Percentiles rank a stretch among this genome's conserved stretches.
Evolutionary conservation across 1,140 invertebrate species (phyloP).

Genomic region (Lerema accius): DNA sequence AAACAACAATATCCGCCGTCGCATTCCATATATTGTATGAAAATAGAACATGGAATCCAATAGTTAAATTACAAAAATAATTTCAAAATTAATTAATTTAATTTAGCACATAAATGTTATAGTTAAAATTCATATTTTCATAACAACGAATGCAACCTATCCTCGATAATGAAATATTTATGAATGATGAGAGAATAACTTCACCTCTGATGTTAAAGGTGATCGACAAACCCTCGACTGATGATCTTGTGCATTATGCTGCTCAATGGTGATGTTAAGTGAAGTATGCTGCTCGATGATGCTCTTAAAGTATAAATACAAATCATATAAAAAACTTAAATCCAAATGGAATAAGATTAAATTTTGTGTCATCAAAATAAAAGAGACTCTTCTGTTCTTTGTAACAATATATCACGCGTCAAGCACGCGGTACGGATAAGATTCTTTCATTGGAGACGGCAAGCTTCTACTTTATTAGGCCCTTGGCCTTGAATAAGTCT

Average conservation of each 20-base stretch:
- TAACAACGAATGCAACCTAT: constrained; percentile 79
- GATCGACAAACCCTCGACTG: constrained; percentile 63
- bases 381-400: constrained; percentile 56
- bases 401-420: constrained; percentile 50
- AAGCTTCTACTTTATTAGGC: constrained; percentile 85
- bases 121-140: constrained; percentile 56
- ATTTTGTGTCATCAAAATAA: constrained; percentile 54
- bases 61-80: constrained; percentile 35
- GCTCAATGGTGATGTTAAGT: constrained; percentile 65
- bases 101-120: constrained; percentile 14
- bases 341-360: constrained; percentile 50
- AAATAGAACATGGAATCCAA: constrained; percentile 60
- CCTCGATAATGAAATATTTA: constrained; percentile 64
- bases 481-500: constrained; percentile 91
- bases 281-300: constrained; percentile 65
- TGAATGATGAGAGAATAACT: constrained; percentile 63
- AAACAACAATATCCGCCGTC: constrained; percentile 74
- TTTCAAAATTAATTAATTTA: constrained; percentile 16
- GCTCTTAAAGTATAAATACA: constrained; percentile 55
- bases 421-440: constrained; percentile 42
- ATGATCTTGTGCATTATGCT: constrained; percentile 60
- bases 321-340: constrained; percentile 61
- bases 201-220: constrained; percentile 55
- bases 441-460: constrained; percentile 60
- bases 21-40: constrained; percentile 80